These are phyloP conservation scores for Hydractinia symbiolongicarpus DNA, from an alignment of 30 jellyfish, hydroid and myxozoan species.

Conservation along the genomic window DNA sequence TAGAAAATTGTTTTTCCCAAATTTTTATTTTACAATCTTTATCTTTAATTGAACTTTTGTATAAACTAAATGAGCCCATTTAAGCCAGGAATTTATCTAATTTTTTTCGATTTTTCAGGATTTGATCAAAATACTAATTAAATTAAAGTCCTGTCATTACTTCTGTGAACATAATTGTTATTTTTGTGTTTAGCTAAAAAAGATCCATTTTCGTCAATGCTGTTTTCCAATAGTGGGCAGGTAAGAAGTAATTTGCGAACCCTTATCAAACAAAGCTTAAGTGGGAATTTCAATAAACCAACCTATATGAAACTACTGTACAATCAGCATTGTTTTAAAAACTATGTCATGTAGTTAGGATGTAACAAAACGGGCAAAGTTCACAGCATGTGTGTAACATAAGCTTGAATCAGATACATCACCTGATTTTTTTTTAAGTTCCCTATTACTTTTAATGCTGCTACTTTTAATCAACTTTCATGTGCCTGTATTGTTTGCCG, in stretches of 20 bases:
- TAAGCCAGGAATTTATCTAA: not conserved
- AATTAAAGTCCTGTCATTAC: not conserved
- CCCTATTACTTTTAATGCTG: not conserved
- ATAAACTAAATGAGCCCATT: no score
- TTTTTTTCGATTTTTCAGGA: not conserved
- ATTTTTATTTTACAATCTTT: not conserved
- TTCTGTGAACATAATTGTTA: not conserved
- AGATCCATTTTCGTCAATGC: conserved; percentile 85
- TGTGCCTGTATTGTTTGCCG: no score
- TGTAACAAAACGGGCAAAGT: not conserved
- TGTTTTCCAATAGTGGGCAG: conserved; percentile 60
- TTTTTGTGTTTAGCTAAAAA: conserved; percentile 14
- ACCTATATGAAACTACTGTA: no score
- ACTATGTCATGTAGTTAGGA: no score
- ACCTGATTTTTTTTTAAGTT: not conserved
- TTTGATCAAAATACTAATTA: not conserved
- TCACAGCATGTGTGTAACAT: not conserved
- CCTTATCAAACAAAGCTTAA: not conserved
- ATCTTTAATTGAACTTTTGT: no score
- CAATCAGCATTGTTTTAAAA: no score
- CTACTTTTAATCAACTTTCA: not conserved
- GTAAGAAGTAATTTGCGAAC: conserved; percentile 25
- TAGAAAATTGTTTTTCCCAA: not conserved
- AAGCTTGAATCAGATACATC: not conserved
- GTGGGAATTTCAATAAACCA: no score